Evolutionary conservation across 1,140 invertebrate species (phyloP).

Genomic region (Temnothorax nylanderi): DNA sequence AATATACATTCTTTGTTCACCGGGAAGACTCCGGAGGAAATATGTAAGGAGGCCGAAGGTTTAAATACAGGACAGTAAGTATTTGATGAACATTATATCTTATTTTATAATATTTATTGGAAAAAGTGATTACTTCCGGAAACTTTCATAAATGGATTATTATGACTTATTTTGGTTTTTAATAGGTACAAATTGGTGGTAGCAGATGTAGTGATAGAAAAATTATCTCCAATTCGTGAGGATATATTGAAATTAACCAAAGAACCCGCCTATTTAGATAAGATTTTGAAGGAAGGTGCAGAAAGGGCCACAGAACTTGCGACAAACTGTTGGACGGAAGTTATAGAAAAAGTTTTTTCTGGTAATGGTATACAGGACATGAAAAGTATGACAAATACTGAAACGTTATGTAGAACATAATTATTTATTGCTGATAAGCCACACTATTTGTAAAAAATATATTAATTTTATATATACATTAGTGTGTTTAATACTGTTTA

Average conservation of each 20-base stretch:
- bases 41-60: constrained; percentile 89
- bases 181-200: constrained; percentile 91
- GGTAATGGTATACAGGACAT: constrained; percentile 63
- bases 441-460: constrained; percentile 10
- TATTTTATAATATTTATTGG: constrained; percentile 8
- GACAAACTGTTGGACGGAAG: constrained; percentile 89
- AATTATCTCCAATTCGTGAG: constrained; percentile 90
- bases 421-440: constrained; percentile 55
- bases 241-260: constrained; percentile 87
- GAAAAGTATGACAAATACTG: constrained; percentile 31
- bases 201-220: constrained; percentile 91
- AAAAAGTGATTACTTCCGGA: not conserved
- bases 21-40: constrained; percentile 89
- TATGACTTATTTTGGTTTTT: not conserved
- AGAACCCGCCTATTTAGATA: constrained; percentile 88
- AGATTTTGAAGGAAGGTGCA: constrained; percentile 90
- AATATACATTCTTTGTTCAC: constrained; percentile 93
- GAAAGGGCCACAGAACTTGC: constrained; percentile 90
- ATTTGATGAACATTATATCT: constrained; percentile 51
- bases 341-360: constrained; percentile 87
- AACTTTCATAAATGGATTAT: not conserved
- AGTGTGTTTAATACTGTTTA: constrained; percentile 20
- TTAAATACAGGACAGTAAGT: constrained; percentile 91
- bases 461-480: constrained; percentile 27
- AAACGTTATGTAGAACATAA: constrained; percentile 35